Conservation (phyloP, 2,888 invertebrate species). For the Lasius platythorax region DNA sequence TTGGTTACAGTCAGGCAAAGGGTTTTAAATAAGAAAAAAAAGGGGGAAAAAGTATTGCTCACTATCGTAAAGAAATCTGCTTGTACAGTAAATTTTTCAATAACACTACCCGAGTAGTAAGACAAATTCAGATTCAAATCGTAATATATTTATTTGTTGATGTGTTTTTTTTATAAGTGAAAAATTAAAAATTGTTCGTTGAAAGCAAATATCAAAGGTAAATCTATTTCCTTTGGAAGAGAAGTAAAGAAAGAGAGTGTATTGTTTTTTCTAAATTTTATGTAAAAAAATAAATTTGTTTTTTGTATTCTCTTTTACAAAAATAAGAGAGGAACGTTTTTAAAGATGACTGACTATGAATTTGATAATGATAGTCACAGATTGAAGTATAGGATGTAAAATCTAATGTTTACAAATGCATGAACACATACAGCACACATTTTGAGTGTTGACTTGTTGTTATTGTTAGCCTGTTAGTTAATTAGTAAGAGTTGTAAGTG, state of each 20-base stretch:
- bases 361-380: slow-evolving; percentile 84
- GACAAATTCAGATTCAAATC: slow-evolving; percentile 80
- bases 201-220: slow-evolving; percentile 35
- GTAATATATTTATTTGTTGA: slow-evolving; percentile 81
- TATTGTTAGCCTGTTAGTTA: slow-evolving; percentile 86
- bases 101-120: slow-evolving; percentile 67
- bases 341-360: slow-evolving; percentile 75
- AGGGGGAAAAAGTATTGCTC: slow-evolving; percentile 63
- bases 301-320: slow-evolving; percentile 57
- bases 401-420: slow-evolving; percentile 80
- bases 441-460: slow-evolving; percentile 86
- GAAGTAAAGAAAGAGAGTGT: slow-evolving; percentile 48
- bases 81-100: slow-evolving; percentile 80
- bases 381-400: slow-evolving; percentile 79
- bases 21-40: slow-evolving; percentile 61
- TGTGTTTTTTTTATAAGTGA: slow-evolving; percentile 70
- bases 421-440: slow-evolving; percentile 82
- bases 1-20: slow-evolving; percentile 71
- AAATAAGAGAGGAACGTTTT: slow-evolving; percentile 43
- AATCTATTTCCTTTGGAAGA: slow-evolving; percentile 44
- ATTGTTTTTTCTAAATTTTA: slow-evolving; percentile 65
- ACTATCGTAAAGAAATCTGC: slow-evolving; percentile 74
- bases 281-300: slow-evolving; percentile 62
- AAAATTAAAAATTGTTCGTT: slow-evolving; percentile 61
- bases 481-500: slow-evolving; percentile 86